These are phyloP conservation scores for Pararge aegeria DNA, from an alignment of 1,140 invertebrate genomes.

Conservation along the genomic window DNA sequence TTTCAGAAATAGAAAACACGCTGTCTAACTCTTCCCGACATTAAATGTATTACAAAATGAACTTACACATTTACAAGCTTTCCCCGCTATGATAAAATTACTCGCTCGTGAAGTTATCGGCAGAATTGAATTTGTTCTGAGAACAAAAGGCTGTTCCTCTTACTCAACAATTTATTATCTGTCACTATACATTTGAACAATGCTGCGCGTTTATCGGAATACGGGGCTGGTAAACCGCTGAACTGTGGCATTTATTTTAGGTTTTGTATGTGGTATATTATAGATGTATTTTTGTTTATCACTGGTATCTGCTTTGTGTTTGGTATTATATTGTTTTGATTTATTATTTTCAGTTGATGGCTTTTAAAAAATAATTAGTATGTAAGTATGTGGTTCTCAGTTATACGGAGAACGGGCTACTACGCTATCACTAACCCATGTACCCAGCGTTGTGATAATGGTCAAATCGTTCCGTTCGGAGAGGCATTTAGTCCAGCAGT, in stretches of 20 bases:
- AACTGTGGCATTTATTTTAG: not conserved
- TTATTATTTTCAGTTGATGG: too few relatives aligned
- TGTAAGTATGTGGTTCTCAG: too few relatives aligned
- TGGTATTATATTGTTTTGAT: too few relatives aligned
- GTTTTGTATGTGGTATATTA: not conserved
- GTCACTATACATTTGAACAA: constrained; percentile 17
- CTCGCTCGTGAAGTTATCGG: constrained; percentile 15
- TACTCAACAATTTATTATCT: constrained; percentile 18
- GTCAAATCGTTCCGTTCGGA: too few relatives aligned
- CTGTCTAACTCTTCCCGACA: not conserved
- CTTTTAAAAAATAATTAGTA: too few relatives aligned
- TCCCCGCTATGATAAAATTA: constrained; percentile 16
- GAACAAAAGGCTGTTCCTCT: constrained; percentile 14
- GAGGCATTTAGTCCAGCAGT: too few relatives aligned
- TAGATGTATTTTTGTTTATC: constrained; percentile 4
- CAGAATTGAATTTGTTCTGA: constrained; percentile 22
- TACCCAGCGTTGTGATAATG: too few relatives aligned
- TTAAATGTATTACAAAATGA: not conserved
- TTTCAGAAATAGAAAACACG: not conserved
- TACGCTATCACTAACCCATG: too few relatives aligned
- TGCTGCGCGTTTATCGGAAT: not conserved
- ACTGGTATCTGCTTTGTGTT: not conserved
- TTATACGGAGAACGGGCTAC: too few relatives aligned
- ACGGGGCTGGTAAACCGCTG: not conserved
- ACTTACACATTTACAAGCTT: constrained; percentile 3